Conservation (phyloP, 1,140 invertebrate genomes). For the Tetragonula clypearis region DNA sequence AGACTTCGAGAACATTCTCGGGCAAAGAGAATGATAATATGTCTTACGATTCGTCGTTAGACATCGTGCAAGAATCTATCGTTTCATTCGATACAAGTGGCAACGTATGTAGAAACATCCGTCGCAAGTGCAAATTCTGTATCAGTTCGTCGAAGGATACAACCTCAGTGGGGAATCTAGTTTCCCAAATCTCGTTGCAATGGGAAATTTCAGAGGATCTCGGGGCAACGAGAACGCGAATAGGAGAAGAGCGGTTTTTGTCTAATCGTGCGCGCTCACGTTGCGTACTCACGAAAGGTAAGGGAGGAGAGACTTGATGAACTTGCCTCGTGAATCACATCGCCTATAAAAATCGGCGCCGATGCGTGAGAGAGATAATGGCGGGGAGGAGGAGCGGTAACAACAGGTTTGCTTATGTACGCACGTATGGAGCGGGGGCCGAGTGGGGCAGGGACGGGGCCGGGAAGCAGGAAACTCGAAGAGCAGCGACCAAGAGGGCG, state of each 20-base stretch:
- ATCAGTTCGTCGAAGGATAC: no score
- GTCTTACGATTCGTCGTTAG: no score
- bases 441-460: neutral
- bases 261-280: constrained; percentile 60
- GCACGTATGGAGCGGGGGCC: constrained; percentile 41
- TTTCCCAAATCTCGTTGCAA: neutral
- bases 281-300: constrained; percentile 52
- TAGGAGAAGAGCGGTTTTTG: neutral
- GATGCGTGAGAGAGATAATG: constrained; percentile 77
- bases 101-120: no score
- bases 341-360: constrained; percentile 75
- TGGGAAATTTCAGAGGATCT: neutral
- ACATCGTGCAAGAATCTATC: no score
- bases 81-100: no score
- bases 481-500: constrained; percentile 16
- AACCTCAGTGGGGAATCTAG: no score
- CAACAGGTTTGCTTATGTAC: constrained; percentile 76
- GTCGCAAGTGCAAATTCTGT: no score
- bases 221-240: constrained; percentile 32
- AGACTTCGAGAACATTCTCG: no score
- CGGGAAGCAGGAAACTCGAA: neutral
- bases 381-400: constrained; percentile 73
- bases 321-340: constrained; percentile 78
- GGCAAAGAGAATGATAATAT: no score
- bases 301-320: constrained; percentile 72